These are phyloP conservation scores for Noturus placidus DNA, from an alignment of 2,113 vertebrate genomes.

Conservation along the genomic window DNA sequence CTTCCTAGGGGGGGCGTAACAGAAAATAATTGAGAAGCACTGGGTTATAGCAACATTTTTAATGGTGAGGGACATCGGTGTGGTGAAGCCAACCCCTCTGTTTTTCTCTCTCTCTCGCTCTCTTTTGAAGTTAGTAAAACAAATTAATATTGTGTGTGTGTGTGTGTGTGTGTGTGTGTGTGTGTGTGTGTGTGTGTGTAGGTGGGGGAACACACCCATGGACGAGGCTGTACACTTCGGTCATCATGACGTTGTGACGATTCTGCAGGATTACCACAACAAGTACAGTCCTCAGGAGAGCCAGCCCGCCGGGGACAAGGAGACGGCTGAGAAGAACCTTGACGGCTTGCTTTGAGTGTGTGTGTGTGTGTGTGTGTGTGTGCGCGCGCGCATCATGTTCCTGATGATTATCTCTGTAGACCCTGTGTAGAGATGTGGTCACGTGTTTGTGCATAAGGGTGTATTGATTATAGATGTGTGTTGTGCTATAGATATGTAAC, in stretches of 20 bases:
- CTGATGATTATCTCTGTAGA: background rate
- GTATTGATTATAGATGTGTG: slow-evolving; percentile 33
- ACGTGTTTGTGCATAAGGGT: slow-evolving; percentile 31
- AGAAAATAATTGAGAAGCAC: no score
- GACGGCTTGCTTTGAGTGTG: slow-evolving; percentile 83
- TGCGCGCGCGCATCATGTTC: background rate
- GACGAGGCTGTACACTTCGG: slow-evolving; percentile 97
- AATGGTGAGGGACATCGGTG: no score
- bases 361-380: background rate
- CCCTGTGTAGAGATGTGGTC: background rate
- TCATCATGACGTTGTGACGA: slow-evolving; percentile 95
- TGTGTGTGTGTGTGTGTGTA: slow-evolving; percentile 53
- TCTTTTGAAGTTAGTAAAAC: no score
- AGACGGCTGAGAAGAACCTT: slow-evolving; percentile 90
- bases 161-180: no score
- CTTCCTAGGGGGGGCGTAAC: no score
- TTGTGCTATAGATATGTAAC: background rate
- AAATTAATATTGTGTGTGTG: background rate
- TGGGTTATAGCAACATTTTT: background rate
- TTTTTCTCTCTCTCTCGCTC: no score
- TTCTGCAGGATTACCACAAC: slow-evolving; percentile 91
- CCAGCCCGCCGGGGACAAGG: slow-evolving; percentile 67
- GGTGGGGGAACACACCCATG: slow-evolving; percentile 98
- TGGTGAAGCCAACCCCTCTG: no score
- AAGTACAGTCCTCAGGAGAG: slow-evolving; percentile 85